Base-by-base conservation (phyloP, 2,888 invertebrate genomes). In the Julus scanicus region DNA sequence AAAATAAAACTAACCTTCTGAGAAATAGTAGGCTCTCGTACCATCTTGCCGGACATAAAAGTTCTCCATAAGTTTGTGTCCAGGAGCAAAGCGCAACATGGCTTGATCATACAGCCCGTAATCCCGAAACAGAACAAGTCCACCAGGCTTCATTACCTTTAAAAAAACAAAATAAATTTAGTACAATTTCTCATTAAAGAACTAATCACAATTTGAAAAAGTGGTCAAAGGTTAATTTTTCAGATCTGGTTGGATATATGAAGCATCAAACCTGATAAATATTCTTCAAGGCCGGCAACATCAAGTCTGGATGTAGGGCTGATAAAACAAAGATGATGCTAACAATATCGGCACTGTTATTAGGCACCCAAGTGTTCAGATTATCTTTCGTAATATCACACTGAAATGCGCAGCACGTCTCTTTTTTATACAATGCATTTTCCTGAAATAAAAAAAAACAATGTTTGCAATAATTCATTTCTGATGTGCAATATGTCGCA, bases 31-130 rank as follows among this genome's bases (percentile, higher is more conserved):
- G 2, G 93, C 93, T 94, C 98, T 95, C 0, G 99, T 99, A 0
- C 98, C 98, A 94, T 99, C 99, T 92, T 99, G 99, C 29, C 99
- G 93, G 94, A 97, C 96, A 92, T 99, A 99, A 90, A 98, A 96
- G 92, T 98, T 97, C 3, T 99, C 98, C 0, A 95, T 92, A 87
- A 99, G 96, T 92, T 99, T 98, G 91, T 97, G 95, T 0, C 98
- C 98, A 0, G 97, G 95, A 89, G 97, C 96, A 92, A 99, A 99
- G 57, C 99, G 94, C 87, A 99, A 91, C 93, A 99, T 98, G 0
- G 99, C 97, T 96, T 99, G 97, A 92, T 99, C 99, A 91, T 98
- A 96, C 0, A 97, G 93, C 0, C 98, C 99, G 92, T 99, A 99
- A 92, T 99, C 99, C 89, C 99, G 93, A 90, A 99, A 96, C 29